Evolutionary conservation across 1,140 invertebrate genomes (phyloP), one percentile per base, ranked within the genome.

Genomic region (Sycophila sp.): DNA sequence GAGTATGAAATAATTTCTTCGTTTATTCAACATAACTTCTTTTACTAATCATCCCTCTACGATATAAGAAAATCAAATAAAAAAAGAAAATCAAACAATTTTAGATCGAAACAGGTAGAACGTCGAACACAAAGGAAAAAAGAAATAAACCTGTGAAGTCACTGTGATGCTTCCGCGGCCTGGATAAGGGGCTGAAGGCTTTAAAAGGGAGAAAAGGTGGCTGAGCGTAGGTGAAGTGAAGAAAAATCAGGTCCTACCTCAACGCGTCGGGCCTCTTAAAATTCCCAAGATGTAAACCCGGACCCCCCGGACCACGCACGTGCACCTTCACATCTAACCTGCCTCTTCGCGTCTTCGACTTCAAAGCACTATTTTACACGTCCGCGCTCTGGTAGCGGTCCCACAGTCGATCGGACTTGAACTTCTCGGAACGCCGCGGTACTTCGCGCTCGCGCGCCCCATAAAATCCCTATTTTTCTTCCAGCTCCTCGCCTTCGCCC

Each of bases 141-240:
- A 47, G 32, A 49, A 38, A n/a, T 1, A 22, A 38, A 65, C 36
- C 15, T 30, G 63, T 65, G 63, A 65, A 55, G 34, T 65, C 36
- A 55, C 34, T 36, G 24, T 32, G 47, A 64, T 38, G n/a, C n/a
- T 64, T 51, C 32, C 17, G 6, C 38, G 17, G 7, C 15, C 4
- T 17, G 19, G 15, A 45, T 47, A n/a, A 22, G 0, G 42, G 42
- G 17, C n/a, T 7, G 42, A 47, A n/a, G n/a, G n/a, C n/a, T n/a
- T 42, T 42, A 1, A 15, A 36, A 4, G 15, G 24, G 2, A 64
- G 24, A 28, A 36, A 19, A 38, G 22, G 49, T n/a, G 24, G 32
- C 17, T 47, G 19, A 51, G 47, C n/a, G n/a, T n/a, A 64, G 10
- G 51, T 17, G 42, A 15, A 51, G 22, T 32, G 17, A 45, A 34